A percentile compares a stretch with the other conserved stretches of the same genome.
Evolutionary conservation across 2,797 vertebrate species (phyloP).

Genomic region (Hippoglossus hippoglossus): DNA sequence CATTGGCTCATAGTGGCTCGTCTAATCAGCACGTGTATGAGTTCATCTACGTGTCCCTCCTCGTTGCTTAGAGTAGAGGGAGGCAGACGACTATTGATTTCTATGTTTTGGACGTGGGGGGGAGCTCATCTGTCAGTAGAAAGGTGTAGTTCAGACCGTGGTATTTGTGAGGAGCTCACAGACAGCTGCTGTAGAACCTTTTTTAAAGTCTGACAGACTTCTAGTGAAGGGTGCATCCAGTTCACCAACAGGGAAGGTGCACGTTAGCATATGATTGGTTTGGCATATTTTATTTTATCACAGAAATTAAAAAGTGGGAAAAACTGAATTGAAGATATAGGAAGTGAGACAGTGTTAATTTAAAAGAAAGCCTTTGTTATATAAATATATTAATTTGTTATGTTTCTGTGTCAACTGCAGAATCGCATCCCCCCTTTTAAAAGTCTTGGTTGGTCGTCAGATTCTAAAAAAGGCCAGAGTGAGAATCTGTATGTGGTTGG

Average conservation of each 20-base stretch:
- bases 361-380: no score
- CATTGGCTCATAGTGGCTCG: neutral
- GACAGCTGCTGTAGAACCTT: constrained; percentile 34
- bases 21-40: constrained; percentile 8
- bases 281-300: neutral
- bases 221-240: neutral
- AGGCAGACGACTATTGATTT: constrained; percentile 17
- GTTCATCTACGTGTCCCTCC: neutral
- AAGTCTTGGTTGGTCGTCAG: no score
- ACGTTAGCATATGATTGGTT: constrained; percentile 5
- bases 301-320: neutral
- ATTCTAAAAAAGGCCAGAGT: no score
- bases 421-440: no score
- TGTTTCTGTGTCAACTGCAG: no score
- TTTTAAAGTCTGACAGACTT: constrained; percentile 28
- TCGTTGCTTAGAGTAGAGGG: neutral
- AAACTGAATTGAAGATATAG: no score
- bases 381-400: no score
- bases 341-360: no score
- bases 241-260: no score
- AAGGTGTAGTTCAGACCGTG: constrained; percentile 18
- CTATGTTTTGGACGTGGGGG: neutral
- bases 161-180: constrained; percentile 24
- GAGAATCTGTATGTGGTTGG: neutral
- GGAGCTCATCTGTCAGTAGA: no score